Base-by-base conservation (phyloP, 2,888 invertebrate genomes). In the Tanypteryx hageni region DNA sequence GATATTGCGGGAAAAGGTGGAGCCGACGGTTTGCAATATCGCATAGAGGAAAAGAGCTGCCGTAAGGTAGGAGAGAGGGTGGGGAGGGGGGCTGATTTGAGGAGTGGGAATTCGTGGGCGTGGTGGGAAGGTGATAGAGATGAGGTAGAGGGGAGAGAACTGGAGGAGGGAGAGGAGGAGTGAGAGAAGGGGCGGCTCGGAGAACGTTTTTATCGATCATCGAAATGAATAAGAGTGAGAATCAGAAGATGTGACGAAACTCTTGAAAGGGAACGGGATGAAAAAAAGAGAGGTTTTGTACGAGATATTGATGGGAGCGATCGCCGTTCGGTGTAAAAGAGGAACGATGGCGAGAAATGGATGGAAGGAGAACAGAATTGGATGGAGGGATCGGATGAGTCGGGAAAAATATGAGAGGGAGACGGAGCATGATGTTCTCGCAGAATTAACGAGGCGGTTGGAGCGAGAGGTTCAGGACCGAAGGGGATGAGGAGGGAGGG, bases 1-100 rank as follows among this genome's bases (percentile, higher is more conserved):
- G 89, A 89, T 89, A 89, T 89, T 89, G 89, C 89, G 89, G 61
- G 44, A 31, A 44, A 89, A 64, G 86, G 89, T 86, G 86, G 86
- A 61, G 61, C n/a, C 86, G 59, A 61, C 64, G 89, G 89, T 89
- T 68, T 44, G 89, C 89, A 89, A 89, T 89, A 89, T 89, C 89
- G 85, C 58, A 56, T 56, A 44, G 83, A n/a, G 56, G 61, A 61
- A 61, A 61, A 61, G 61, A 61, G 76, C 76, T 76, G 76, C 76
- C 18, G 27, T 27, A 27, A 76, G 76, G 68, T 31, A 58, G 59
- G 86, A 31, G 44, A 44, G 44, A 44, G 44, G 44, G 44, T 10
- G 22, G n/a, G 44, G n/a, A 44, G 76, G 22, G 5, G n/a, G 64
- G 64, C 64, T 13, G 14, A 76, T 76, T 68, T 11, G n/a, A 68